Percentiles rank a stretch among this genome's conserved stretches.
Conservation (phyloP, 92 coral and sea anemone genomes). For the Virgularia gustaviana region DNA sequence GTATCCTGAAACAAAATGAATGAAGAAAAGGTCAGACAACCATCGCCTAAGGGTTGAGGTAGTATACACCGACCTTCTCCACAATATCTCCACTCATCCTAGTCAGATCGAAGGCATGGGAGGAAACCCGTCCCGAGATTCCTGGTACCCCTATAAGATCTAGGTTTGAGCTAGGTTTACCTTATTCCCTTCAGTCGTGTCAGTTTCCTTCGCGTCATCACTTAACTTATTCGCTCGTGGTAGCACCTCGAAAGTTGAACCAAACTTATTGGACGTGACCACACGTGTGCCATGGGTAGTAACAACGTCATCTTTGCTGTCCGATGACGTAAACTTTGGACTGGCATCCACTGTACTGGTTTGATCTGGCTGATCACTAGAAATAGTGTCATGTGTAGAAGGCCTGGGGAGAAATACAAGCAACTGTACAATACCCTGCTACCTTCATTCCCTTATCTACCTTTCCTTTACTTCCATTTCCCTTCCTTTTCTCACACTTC, state of each 20-base stretch:
- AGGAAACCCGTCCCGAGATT: too few species aligned
- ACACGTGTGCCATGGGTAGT: not conserved
- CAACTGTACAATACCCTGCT: not conserved
- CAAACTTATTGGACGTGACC: conserved; percentile 1
- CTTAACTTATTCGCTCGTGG: too few species aligned
- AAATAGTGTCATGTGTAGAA: conserved; percentile 5
- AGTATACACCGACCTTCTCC: too few species aligned
- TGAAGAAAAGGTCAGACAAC: too few species aligned
- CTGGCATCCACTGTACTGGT: conserved; percentile 5
- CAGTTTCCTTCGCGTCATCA: not conserved
- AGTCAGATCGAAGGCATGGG: too few species aligned
- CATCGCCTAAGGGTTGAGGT: too few species aligned
- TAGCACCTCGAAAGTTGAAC: conserved; percentile 12
- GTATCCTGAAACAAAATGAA: too few species aligned
- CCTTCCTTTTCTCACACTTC: too few species aligned
- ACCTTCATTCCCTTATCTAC: not conserved
- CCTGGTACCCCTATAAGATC: not conserved
- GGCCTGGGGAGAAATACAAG: conserved; percentile 1
- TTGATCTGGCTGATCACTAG: conserved; percentile 12
- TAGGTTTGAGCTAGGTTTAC: too few species aligned
- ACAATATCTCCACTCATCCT: too few species aligned
- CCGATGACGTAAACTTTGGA: not conserved
- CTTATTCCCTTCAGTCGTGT: too few species aligned
- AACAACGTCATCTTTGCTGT: not conserved
- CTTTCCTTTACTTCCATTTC: not conserved